Evolutionary conservation across 2,797 vertebrate genomes (phyloP).

Genomic region (Otolemur crassicaudatus): DNA sequence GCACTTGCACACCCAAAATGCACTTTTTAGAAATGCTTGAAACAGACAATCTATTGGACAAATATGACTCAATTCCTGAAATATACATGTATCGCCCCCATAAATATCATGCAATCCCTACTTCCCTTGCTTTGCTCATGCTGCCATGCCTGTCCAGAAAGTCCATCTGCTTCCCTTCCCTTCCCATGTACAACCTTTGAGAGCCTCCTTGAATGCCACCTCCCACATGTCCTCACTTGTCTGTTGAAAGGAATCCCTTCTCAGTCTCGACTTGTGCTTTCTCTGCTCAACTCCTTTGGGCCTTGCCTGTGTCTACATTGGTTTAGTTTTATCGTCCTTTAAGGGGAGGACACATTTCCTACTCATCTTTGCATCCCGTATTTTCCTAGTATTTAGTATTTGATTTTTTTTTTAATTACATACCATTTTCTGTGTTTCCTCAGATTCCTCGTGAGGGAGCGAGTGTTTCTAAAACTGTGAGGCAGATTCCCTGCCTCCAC

Average conservation of each 20-base stretch:
- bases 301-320: neutral
- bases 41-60: neutral
- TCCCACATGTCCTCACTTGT: neutral
- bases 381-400: neutral
- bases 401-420: neutral
- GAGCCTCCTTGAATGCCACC: neutral
- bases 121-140: neutral
- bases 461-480: slow-evolving; percentile 33
- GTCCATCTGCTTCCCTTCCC: neutral
- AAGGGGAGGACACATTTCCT: neutral
- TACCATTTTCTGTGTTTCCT: neutral
- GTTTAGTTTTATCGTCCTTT: neutral
- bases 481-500: slow-evolving; percentile 23
- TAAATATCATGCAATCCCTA: neutral
- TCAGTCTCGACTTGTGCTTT: neutral
- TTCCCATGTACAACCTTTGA: neutral
- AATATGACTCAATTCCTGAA: neutral
- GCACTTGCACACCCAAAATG: neutral
- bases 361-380: neutral
- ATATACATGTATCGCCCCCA: neutral
- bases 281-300: neutral
- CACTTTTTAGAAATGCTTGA: neutral
- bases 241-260: neutral
- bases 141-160: neutral
- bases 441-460: neutral